Conservation (phyloP, 1,140 invertebrate genomes). For the Monochamus saltuarius region DNA sequence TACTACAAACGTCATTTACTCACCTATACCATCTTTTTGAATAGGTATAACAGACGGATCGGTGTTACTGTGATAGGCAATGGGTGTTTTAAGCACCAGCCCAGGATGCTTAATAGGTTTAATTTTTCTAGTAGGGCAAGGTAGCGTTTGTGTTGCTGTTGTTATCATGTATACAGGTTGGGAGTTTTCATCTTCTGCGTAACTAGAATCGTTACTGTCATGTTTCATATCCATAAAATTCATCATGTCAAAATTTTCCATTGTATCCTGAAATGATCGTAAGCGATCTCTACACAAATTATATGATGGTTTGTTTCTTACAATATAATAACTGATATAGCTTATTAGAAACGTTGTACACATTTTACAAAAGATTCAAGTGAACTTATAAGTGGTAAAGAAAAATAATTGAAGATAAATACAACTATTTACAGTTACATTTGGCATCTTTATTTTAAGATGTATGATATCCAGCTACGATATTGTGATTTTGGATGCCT, state of each 20-base stretch:
- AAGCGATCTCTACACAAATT: not conserved
- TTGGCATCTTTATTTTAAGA: too few species aligned
- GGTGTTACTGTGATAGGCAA: constrained; percentile 76
- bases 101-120: constrained; percentile 75
- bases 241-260: constrained; percentile 49
- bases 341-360: too few species aligned
- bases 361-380: too few species aligned
- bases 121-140: constrained; percentile 64
- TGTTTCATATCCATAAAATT: constrained; percentile 47
- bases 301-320: too few species aligned
- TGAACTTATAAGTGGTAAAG: too few species aligned
- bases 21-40: constrained; percentile 81
- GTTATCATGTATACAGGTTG: constrained; percentile 56
- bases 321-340: too few species aligned
- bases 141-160: constrained; percentile 59
- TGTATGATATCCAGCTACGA: too few species aligned
- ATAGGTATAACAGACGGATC: constrained; percentile 78
- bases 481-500: too few species aligned
- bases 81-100: constrained; percentile 74
- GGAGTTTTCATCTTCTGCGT: constrained; percentile 46
- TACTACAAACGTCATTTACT: constrained; percentile 38
- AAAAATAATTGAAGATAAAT: too few species aligned
- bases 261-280: constrained; percentile 35
- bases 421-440: too few species aligned
- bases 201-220: constrained; percentile 51